Evolutionary conservation across 2,113 vertebrate species (phyloP).

Genomic region (Burhinus bistriatus): DNA sequence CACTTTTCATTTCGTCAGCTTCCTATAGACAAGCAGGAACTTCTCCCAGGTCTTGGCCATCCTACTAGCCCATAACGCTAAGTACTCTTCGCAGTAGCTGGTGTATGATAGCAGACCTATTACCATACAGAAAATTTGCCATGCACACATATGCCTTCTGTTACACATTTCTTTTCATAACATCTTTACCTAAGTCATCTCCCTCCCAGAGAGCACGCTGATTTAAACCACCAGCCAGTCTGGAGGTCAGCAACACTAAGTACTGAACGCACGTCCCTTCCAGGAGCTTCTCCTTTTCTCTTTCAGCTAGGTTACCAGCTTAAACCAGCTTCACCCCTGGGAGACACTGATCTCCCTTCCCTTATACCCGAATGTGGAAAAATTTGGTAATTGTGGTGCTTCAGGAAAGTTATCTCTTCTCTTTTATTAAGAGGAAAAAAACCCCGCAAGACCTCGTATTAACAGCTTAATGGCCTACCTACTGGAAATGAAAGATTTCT

Average conservation of each 20-base stretch:
- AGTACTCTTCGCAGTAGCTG: not conserved
- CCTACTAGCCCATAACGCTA: not conserved
- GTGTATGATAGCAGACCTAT: rapidly evolving
- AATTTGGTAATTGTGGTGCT: not conserved
- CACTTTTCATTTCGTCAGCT: not conserved
- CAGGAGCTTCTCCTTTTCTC: not conserved
- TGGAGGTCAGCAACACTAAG: not conserved
- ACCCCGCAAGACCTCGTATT: not conserved
- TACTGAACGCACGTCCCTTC: not conserved
- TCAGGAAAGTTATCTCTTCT: not conserved
- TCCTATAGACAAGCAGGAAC: not conserved
- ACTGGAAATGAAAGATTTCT: not conserved
- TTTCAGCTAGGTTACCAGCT: not conserved
- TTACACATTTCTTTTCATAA: not conserved
- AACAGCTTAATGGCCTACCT: not conserved
- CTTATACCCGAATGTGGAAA: not conserved
- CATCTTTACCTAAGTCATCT: not conserved
- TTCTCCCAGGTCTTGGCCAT: not conserved
- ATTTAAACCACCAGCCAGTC: not conserved
- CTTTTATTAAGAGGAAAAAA: not conserved
- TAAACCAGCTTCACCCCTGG: not conserved
- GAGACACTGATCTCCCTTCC: not conserved
- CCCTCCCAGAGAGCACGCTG: not conserved
- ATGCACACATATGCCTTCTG: rapidly evolving
- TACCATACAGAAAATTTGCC: not conserved